Conservation (phyloP, 2,888 invertebrate genomes). For the Hirtodrosophila histrioides region DNA sequence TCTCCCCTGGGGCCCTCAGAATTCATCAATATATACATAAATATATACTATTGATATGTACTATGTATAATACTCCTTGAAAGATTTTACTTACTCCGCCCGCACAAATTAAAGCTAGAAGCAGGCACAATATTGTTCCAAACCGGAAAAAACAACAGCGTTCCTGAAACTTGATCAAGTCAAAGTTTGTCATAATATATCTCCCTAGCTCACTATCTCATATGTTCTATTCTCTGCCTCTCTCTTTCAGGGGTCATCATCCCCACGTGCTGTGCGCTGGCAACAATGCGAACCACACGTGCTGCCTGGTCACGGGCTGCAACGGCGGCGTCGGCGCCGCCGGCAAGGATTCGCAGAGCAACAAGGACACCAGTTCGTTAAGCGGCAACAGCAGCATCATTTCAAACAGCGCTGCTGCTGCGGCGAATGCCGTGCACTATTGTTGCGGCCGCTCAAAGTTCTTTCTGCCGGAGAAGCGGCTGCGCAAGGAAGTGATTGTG, state of each 20-base stretch:
- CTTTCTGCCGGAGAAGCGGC: slow-evolving; percentile 89
- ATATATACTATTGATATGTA: too few species aligned
- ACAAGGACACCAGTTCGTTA: slow-evolving; percentile 66
- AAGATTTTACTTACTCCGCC: too few species aligned
- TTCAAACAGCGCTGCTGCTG: slow-evolving; percentile 63
- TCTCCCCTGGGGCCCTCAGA: too few species aligned
- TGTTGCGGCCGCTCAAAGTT: slow-evolving; percentile 87
- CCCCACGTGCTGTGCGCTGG: slow-evolving; percentile 81
- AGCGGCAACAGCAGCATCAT: slow-evolving; percentile 72
- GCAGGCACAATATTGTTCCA: too few species aligned
- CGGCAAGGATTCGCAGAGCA: slow-evolving; percentile 59
- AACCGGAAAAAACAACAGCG: too few species aligned
- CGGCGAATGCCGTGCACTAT: slow-evolving; percentile 70
- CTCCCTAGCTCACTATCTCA: too few species aligned
- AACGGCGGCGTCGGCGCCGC: slow-evolving; percentile 55
- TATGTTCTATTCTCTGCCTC: too few species aligned
- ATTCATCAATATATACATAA: too few species aligned
- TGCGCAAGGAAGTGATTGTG: slow-evolving; percentile 90
- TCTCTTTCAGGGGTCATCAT: slow-evolving; percentile 60
- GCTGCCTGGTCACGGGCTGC: slow-evolving; percentile 75
- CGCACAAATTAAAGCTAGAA: too few species aligned
- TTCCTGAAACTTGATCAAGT: too few species aligned
- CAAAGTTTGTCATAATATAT: too few species aligned
- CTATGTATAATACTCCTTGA: too few species aligned
- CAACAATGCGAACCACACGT: slow-evolving; percentile 67